Percentiles rank a stretch among this genome's conserved stretches.
These are phyloP conservation scores for Sebastes trivittatus DNA, from an alignment of 2,797 vertebrate species.

Conservation along the genomic window DNA sequence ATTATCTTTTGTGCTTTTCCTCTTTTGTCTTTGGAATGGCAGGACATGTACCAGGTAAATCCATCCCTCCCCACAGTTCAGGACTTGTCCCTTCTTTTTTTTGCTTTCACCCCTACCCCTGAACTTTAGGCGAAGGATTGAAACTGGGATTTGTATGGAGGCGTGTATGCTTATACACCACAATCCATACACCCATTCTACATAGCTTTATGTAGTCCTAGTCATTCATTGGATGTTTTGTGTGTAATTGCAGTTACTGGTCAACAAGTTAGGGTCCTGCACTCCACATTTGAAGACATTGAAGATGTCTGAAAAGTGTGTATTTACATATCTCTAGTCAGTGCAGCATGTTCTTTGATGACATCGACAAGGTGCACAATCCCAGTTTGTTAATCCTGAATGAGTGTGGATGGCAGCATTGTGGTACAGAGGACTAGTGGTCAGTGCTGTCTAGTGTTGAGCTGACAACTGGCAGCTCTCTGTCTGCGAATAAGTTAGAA, in stretches of 20 bases:
- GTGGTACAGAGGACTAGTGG: slow-evolving; percentile 8
- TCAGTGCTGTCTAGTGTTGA: slow-evolving; percentile 36
- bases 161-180: slow-evolving; percentile 32
- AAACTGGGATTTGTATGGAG: slow-evolving; percentile 84
- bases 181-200: slow-evolving; percentile 41
- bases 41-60: slow-evolving; percentile 98
- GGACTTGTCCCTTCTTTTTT: slow-evolving; percentile 43
- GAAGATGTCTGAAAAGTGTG: slow-evolving; percentile 17
- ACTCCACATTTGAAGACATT: neutral
- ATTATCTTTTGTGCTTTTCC: slow-evolving; percentile 93
- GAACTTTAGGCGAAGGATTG: slow-evolving; percentile 76
- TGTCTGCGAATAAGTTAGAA: neutral
- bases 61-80: slow-evolving; percentile 69
- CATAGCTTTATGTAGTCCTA: slow-evolving; percentile 19
- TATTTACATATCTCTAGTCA: slow-evolving; percentile 9
- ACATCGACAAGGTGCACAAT: slow-evolving; percentile 51
- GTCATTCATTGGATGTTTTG: slow-evolving; percentile 25
- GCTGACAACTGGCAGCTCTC: neutral
- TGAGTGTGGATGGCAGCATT: slow-evolving; percentile 61
- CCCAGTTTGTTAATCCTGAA: slow-evolving; percentile 81
- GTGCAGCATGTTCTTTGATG: slow-evolving; percentile 45
- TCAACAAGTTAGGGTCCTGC: neutral
- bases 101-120: slow-evolving; percentile 55
- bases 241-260: slow-evolving; percentile 37
- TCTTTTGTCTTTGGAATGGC: slow-evolving; percentile 90